These are phyloP conservation scores for Crossocerus cetratus DNA, from an alignment of 2,888 invertebrate genomes.

Conservation along the genomic window DNA sequence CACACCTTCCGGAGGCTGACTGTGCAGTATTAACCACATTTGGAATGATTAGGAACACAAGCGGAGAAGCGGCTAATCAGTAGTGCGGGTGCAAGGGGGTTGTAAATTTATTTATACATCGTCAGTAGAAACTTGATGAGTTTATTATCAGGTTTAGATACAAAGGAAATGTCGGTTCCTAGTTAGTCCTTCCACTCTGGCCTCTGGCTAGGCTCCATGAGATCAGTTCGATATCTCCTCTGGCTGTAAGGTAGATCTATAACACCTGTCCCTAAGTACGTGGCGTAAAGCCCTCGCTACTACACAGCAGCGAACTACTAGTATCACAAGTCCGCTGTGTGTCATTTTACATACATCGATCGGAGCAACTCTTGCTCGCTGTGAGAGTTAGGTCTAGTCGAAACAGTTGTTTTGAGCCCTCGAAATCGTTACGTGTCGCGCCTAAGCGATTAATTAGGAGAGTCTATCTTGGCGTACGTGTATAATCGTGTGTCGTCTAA, in stretches of 20 bases:
- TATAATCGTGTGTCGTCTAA: too few species aligned
- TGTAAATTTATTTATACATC: conserved; percentile 60
- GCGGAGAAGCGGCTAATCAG: conserved; percentile 40
- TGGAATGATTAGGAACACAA: conserved; percentile 42
- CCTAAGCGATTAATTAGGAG: not conserved
- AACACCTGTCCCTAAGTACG: too few species aligned
- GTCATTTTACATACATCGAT: too few species aligned
- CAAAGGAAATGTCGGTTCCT: conserved; percentile 57
- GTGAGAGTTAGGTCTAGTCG: too few species aligned
- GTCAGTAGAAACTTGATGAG: conserved; percentile 69
- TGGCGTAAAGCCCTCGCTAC: too few species aligned
- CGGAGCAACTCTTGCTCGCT: too few species aligned
- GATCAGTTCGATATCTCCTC: too few species aligned
- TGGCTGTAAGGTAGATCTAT: too few species aligned
- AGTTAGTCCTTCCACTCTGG: conserved; percentile 39
- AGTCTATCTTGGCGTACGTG: not conserved
- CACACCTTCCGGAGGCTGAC: not conserved
- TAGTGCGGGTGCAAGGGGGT: conserved; percentile 50
- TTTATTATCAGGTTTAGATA: conserved; percentile 71
- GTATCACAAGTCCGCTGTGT: too few species aligned
- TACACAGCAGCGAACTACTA: too few species aligned
- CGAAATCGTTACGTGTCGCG: conserved; percentile 41
- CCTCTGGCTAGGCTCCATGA: conserved; percentile 6
- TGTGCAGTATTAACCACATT: conserved; percentile 16
- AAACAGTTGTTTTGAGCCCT: conserved; percentile 20